phyloP scores from a whole-genome alignment of 2,113 vertebrate genomes.

The Kryptolebias marmoratus region DNA sequence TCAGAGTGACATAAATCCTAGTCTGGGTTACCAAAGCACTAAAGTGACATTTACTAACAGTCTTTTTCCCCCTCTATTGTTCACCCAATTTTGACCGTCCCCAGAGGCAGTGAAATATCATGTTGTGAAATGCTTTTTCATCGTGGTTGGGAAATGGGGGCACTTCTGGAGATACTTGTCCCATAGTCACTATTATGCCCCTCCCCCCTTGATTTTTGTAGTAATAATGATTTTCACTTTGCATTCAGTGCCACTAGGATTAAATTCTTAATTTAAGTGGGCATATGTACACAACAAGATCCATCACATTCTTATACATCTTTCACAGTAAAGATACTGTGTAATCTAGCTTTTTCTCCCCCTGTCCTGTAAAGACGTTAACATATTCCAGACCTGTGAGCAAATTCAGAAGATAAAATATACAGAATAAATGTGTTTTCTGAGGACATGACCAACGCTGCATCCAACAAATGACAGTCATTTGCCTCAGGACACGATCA shows the following conservation, averaged over 20 bases:
- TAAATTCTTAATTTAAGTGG: constrained; percentile 2
- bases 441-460: constrained; percentile 12
- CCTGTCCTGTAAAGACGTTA: neutral
- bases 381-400: constrained; percentile 10
- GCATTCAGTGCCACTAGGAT: constrained; percentile 5
- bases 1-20: constrained; percentile 26
- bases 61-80: constrained; percentile 1
- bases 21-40: constrained; percentile 15
- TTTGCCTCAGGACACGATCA: constrained; percentile 47
- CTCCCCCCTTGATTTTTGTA: neutral
- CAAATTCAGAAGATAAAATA: neutral
- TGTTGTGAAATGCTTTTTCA: neutral
- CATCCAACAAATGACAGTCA: constrained; percentile 39
- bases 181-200: neutral
- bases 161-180: neutral
- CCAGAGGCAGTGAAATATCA: constrained; percentile 1
- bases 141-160: neutral
- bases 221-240: neutral
- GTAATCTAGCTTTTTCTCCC: constrained; percentile 5
- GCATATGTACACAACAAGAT: neutral
- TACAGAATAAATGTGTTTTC: constrained; percentile 35
- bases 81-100: neutral
- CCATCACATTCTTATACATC: neutral
- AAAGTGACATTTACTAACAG: constrained; percentile 13
- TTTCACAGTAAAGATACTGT: neutral